Evolutionary conservation across 2,888 invertebrate genomes (phyloP).

Genomic region (Rhingia campestris): DNA sequence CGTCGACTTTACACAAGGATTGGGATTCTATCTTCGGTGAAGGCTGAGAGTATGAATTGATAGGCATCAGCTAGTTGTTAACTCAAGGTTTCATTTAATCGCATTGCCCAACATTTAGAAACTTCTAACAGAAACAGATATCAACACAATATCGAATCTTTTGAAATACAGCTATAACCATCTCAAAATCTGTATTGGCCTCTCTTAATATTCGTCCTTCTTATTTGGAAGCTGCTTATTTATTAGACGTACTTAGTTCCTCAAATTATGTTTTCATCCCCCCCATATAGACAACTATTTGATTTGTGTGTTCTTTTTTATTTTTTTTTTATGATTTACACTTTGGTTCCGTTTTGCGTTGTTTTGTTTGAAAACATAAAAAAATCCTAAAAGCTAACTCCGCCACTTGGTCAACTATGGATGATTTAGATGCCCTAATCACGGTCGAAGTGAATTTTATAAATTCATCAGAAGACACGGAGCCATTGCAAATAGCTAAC

Average conservation of each 20-base stretch:
- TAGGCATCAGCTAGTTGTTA: no score
- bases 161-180: no score
- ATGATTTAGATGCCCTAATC: conserved; percentile 88
- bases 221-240: conserved; percentile 7
- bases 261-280: conserved; percentile 7
- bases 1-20: no score
- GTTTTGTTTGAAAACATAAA: conserved; percentile 25
- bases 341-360: conserved; percentile 51
- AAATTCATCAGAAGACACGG: conserved; percentile 79
- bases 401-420: conserved; percentile 77
- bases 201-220: no score
- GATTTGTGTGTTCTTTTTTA: conserved; percentile 26
- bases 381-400: conserved; percentile 75
- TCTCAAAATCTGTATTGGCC: no score
- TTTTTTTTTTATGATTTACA: conserved; percentile 32
- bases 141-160: no score
- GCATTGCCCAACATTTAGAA: no score
- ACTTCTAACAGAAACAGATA: no score
- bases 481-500: conserved; percentile 89
- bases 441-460: conserved; percentile 92
- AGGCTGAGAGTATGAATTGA: no score
- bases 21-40: no score
- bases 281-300: conserved; percentile 23
- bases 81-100: no score
- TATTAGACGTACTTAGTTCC: not conserved